Conservation (phyloP, 2,797 vertebrate genomes). For the Sebastes cheni region DNA sequence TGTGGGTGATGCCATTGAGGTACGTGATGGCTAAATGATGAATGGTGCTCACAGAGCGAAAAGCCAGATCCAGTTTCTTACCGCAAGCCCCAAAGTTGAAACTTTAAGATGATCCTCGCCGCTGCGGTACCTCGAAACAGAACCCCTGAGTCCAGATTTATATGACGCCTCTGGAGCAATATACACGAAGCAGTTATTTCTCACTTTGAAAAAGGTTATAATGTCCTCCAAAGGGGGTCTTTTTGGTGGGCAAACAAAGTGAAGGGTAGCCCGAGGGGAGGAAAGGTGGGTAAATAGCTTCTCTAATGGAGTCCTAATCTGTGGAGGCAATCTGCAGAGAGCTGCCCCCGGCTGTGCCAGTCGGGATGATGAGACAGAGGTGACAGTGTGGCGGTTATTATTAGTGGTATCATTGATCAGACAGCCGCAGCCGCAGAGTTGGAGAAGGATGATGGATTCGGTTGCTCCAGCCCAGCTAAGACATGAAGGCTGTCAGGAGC, state of each 20-base stretch:
- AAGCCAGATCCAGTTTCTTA: constrained; percentile 44
- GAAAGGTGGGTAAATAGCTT: constrained; percentile 80
- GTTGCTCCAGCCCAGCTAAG: constrained; percentile 66
- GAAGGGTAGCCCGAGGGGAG: constrained; percentile 71
- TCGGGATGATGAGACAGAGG: constrained; percentile 76
- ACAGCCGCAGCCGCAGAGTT: constrained; percentile 60
- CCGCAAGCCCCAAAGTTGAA: constrained; percentile 33
- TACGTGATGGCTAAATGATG: constrained; percentile 61
- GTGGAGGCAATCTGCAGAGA: constrained; percentile 80
- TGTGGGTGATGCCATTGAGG: constrained; percentile 49
- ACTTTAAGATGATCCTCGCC: constrained; percentile 30
- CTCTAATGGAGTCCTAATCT: constrained; percentile 85
- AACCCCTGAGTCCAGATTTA: constrained; percentile 44
- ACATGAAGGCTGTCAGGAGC: constrained; percentile 60
- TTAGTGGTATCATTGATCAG: constrained; percentile 88
- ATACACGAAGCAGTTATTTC: constrained; percentile 65
- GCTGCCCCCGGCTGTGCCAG: constrained; percentile 75
- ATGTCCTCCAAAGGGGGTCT: constrained; percentile 61
- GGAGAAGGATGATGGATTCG: constrained; percentile 80
- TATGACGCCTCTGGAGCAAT: constrained; percentile 51
- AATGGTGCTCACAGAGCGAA: constrained; percentile 38
- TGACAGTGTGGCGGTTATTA: constrained; percentile 84
- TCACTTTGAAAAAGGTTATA: constrained; percentile 74
- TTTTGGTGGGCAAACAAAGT: constrained; percentile 79
- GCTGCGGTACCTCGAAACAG: constrained; percentile 3